Conservation (phyloP, 2,797 vertebrate species). For the Muscicapa comitata region DNA sequence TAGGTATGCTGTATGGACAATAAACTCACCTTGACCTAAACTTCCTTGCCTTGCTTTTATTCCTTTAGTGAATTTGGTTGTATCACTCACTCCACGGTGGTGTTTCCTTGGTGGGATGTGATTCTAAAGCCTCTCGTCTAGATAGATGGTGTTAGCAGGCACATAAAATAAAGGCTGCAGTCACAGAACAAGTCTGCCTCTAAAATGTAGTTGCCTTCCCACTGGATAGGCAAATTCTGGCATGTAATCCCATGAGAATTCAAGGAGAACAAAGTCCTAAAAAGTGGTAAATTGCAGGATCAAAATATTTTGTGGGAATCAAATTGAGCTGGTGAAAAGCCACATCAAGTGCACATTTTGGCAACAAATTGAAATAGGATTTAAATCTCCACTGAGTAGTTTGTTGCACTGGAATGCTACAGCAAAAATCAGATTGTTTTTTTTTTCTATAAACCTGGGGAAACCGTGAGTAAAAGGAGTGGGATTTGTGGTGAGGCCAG, state of each 20-base stretch:
- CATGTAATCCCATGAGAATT: background rate
- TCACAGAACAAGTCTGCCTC: background rate
- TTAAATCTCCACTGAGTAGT: background rate
- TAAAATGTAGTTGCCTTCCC: background rate
- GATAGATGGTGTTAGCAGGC: background rate
- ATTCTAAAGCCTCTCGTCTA: background rate
- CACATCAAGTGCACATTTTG: background rate
- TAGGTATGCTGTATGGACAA: slow-evolving; percentile 82
- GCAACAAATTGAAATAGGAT: accelerated
- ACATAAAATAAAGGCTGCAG: background rate
- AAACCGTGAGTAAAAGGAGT: background rate
- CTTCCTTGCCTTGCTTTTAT: slow-evolving; percentile 1
- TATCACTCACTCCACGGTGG: background rate
- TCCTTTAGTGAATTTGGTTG: background rate
- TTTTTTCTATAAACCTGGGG: background rate
- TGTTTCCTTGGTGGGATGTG: background rate
- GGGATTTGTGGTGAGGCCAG: background rate
- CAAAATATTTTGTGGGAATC: background rate
- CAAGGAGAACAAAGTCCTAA: background rate
- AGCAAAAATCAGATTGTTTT: background rate
- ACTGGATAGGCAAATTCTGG: background rate
- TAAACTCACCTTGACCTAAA: slow-evolving; percentile 85
- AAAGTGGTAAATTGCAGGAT: background rate
- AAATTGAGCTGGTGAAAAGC: background rate
- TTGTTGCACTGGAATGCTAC: background rate